Base-by-base conservation (phyloP, 2,113 vertebrate genomes). In the Pantherophis guttatus region DNA sequence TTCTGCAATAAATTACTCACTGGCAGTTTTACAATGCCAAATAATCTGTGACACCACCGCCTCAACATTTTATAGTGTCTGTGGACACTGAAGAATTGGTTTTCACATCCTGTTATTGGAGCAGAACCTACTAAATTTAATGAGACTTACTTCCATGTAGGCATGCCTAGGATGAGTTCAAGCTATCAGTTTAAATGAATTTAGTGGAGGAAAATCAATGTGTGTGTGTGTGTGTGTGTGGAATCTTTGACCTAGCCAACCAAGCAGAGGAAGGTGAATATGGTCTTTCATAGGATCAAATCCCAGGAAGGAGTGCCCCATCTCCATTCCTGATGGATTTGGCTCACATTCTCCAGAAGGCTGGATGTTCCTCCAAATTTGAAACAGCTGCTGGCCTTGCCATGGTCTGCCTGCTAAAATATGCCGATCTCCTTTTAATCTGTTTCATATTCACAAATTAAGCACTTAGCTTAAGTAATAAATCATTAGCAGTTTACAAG, bases 381-480 rank as follows among this genome's bases (percentile, higher is more conserved):
- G 97, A 98, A 98, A 98, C 97, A 98, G 98, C 98, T 98, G 98
- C 98, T 91, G 92, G 97, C 95, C 96, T 96, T 95, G 97, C 97
- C 97, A 97, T 93, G 97, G 97, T 97, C 97, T 98, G 97, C 97
- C 97, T 97, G 97, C 97, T 97, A 97, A 98, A 98, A 98, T 97
- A 97, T 96, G 97, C 97, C 97, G 97, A 97, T 96, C 96, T 96
- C 97, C 97, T 97, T 98, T 97, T 98, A 98, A 98, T 98, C 98
- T 98, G 97, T 98, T 98, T 98, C 98, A 97, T 98, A 98, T 98
- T 98, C 98, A 97, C 98, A 98, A 98, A 98, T 98, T 98, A 98
- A 98, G 97, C 97, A 98, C 97, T 98, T 98, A 97, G 98, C 97
- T 97, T 98, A 97, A 97, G 97, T 98, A 98, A 98, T 98, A 98